These are phyloP conservation scores for Laupala kohalensis DNA, from an alignment of 1,140 invertebrate genomes.

Conservation along the genomic window DNA sequence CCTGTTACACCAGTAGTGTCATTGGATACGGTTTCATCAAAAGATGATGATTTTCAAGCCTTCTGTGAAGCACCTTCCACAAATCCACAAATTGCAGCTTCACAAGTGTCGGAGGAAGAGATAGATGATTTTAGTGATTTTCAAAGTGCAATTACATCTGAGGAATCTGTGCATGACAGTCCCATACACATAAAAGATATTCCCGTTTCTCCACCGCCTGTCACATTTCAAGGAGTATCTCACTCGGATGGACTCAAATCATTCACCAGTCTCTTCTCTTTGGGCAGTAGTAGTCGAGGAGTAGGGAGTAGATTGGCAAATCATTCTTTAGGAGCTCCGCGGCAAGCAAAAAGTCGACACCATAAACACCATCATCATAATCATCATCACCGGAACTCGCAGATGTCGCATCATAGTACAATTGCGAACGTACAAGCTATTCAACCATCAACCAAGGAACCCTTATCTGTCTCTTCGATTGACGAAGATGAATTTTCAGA, in stretches of 20 bases:
- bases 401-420: not conserved
- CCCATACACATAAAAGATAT: not conserved
- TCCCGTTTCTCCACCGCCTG: not conserved
- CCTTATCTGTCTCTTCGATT: not conserved
- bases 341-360: constrained; percentile 16
- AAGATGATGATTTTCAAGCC: too few species aligned
- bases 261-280: constrained; percentile 6
- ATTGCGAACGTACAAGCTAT: not conserved
- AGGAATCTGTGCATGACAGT: not conserved
- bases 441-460: not conserved
- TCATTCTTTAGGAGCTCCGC: constrained; percentile 34
- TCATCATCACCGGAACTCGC: constrained; percentile 6
- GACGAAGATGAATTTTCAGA: constrained; percentile 16
- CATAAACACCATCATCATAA: constrained; percentile 11
- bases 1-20: too few species aligned
- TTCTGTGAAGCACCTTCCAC: too few species aligned
- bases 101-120: constrained; percentile 10
- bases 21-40: too few species aligned
- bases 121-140: constrained; percentile 46
- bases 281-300: constrained; percentile 5
- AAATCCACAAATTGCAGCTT: too few species aligned
- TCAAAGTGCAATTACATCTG: constrained; percentile 33
- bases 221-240: not conserved
- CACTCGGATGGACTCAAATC: not conserved
- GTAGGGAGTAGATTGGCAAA: constrained; percentile 36